Evolutionary conservation across 1,140 invertebrate species (phyloP).

Genomic region (Eriocheir sinensis): DNA sequence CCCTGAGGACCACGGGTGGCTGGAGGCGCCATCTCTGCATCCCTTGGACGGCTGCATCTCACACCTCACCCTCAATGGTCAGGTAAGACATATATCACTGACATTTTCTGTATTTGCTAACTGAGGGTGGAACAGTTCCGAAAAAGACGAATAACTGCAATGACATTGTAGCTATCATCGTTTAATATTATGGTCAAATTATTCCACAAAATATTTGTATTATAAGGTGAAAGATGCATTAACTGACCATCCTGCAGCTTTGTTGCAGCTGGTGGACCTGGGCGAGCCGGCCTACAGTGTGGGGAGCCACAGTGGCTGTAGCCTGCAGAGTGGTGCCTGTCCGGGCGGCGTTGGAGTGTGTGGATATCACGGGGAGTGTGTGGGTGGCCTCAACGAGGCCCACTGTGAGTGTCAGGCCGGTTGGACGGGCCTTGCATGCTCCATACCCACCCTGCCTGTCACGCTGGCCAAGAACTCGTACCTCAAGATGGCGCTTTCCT

Average conservation of each 20-base stretch:
- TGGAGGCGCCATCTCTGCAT: constrained; percentile 36
- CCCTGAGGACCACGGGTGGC: constrained; percentile 60
- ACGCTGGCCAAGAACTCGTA: constrained; percentile 31
- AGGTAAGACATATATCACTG: constrained; percentile 56
- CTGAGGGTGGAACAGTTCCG: too few relatives aligned
- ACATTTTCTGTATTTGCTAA: not conserved
- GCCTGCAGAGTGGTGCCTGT: constrained; percentile 49
- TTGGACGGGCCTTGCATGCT: constrained; percentile 50
- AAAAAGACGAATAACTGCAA: not conserved
- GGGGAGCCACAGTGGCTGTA: constrained; percentile 37
- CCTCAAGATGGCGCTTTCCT: constrained; percentile 58
- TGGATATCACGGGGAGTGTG: constrained; percentile 56
- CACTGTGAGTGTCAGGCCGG: constrained; percentile 63
- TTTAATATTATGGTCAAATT: not conserved
- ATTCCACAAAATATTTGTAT: not conserved
- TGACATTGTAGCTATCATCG: too few relatives aligned
- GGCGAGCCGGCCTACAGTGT: constrained; percentile 67
- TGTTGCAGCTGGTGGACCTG: constrained; percentile 69
- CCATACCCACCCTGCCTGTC: constrained; percentile 48
- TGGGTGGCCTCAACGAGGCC: constrained; percentile 33
- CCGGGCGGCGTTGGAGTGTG: constrained; percentile 31
- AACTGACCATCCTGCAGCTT: constrained; percentile 51
- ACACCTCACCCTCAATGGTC: constrained; percentile 64
- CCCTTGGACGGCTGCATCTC: constrained; percentile 69
- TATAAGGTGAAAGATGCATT: constrained; percentile 1